Evolutionary conservation across 2,888 invertebrate genomes (phyloP).

Genomic region (Spicauda simplicius): DNA sequence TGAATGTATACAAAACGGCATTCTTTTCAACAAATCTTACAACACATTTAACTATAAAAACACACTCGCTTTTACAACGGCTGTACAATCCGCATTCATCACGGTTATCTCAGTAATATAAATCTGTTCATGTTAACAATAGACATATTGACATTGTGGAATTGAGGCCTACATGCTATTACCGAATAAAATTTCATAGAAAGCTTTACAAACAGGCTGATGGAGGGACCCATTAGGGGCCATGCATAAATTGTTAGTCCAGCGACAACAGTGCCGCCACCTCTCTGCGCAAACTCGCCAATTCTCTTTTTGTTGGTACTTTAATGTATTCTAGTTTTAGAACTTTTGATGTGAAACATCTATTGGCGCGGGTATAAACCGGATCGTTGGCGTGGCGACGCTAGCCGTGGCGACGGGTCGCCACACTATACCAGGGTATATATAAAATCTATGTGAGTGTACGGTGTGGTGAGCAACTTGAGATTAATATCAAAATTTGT

Average conservation of each 20-base stretch:
- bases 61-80: background rate
- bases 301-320: conserved; percentile 23
- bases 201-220: conserved; percentile 81
- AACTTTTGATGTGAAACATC: too few relatives aligned
- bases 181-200: conserved; percentile 83
- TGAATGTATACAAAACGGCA: background rate
- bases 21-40: background rate
- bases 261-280: conserved; percentile 59
- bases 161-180: conserved; percentile 61
- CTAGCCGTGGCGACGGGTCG: too few relatives aligned
- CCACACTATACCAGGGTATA: too few relatives aligned
- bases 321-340: conserved; percentile 23
- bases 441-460: too few relatives aligned
- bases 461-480: too few relatives aligned
- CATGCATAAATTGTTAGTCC: conserved; percentile 83
- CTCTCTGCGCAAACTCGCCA: conserved; percentile 1
- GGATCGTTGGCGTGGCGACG: too few relatives aligned
- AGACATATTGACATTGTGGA: conserved; percentile 57
- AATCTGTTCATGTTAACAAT: conserved; percentile 45
- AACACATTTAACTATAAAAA: background rate
- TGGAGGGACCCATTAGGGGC: conserved; percentile 76
- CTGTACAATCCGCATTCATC: conserved; percentile 22
- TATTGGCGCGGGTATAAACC: too few relatives aligned
- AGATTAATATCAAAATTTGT: too few relatives aligned
- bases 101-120: conserved; percentile 29